These are phyloP conservation scores for Himalopsyche anomala DNA, from an alignment of 2,888 invertebrate species.

Conservation along the genomic window DNA sequence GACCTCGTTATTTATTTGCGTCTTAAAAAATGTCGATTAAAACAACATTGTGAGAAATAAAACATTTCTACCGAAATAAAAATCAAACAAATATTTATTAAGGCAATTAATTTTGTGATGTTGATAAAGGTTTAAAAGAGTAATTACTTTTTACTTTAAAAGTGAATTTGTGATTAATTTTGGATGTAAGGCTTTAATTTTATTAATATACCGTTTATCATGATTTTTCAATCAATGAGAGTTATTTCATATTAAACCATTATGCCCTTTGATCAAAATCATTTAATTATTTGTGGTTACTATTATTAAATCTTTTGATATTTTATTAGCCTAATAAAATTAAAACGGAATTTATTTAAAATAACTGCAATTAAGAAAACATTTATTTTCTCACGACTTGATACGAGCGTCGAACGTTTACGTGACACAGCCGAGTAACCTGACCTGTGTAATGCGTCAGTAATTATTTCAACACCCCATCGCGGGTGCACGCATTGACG, in stretches of 20 bases:
- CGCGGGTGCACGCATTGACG: constrained; percentile 41
- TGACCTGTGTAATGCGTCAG: constrained; percentile 48
- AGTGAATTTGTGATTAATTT: no score
- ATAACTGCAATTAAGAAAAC: not conserved
- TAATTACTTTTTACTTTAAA: no score
- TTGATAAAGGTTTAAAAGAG: no score
- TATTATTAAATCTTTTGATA: not conserved
- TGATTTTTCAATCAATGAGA: not conserved
- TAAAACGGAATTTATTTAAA: not conserved
- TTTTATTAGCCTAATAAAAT: not conserved
- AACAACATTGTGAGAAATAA: no score
- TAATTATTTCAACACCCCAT: constrained; percentile 61
- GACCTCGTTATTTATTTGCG: no score
- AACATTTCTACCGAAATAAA: no score
- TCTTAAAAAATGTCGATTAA: no score
- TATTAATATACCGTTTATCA: not conserved
- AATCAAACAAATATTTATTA: no score
- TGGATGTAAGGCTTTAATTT: no score
- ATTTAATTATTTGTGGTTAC: not conserved
- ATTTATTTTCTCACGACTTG: not conserved
- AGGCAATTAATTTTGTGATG: no score
- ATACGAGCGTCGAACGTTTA: not conserved
- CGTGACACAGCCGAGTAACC: constrained; percentile 32
- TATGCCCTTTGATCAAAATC: not conserved
- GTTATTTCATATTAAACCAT: not conserved